Conservation (phyloP, 1,140 invertebrate genomes). For the Bombyx mandarina region DNA sequence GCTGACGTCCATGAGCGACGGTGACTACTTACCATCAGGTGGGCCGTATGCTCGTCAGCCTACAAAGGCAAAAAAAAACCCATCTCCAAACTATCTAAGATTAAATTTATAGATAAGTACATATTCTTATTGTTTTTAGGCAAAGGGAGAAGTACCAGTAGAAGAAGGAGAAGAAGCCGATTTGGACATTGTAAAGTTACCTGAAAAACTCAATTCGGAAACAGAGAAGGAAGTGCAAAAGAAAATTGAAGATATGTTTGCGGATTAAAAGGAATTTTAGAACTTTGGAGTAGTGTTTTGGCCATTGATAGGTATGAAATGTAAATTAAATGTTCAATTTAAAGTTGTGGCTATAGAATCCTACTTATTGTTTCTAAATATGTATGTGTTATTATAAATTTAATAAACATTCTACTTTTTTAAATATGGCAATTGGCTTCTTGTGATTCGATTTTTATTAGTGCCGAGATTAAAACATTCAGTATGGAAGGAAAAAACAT, state of each 20-base stretch:
- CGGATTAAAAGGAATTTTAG: constrained; percentile 33
- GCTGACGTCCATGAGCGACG: no score
- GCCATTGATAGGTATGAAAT: neutral
- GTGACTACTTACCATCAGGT: no score
- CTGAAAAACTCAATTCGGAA: constrained; percentile 60
- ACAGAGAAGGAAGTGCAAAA: constrained; percentile 63
- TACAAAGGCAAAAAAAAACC: no score
- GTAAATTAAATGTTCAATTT: neutral
- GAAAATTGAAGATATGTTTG: constrained; percentile 66
- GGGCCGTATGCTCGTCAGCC: no score
- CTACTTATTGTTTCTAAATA: no score
- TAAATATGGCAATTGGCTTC: no score
- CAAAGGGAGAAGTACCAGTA: constrained; percentile 36
- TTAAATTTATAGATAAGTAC: constrained; percentile 12
- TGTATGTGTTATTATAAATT: no score
- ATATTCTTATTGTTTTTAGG: constrained; percentile 25
- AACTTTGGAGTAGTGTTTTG: neutral
- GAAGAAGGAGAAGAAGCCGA: constrained; percentile 40
- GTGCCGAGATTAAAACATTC: no score
- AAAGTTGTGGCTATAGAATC: neutral
- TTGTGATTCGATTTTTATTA: no score
- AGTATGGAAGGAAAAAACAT: no score
- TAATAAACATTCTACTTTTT: no score
- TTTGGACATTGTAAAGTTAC: constrained; percentile 49
- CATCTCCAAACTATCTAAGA: neutral